Evolutionary conservation across 2,888 invertebrate species (phyloP), one percentile per base, ranked within the genome.

Genomic region (Sepiola atlantica): DNA sequence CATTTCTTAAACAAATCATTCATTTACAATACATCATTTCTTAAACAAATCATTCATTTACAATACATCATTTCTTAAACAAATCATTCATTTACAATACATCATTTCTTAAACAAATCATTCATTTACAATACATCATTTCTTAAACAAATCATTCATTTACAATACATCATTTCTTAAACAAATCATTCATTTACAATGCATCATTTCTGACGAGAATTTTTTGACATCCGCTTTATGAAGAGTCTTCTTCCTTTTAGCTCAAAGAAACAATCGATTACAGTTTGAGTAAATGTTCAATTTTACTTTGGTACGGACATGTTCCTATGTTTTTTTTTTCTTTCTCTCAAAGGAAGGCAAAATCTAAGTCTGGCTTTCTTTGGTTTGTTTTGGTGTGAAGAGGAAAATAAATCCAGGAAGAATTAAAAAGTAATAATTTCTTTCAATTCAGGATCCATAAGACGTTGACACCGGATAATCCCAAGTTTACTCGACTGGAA

Each of bases 401-500:
- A 32, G 1, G 61, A 61, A 45, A 45, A 45, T 45, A 45, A 45
- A 45, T 45, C 45, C 2, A 45, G 45, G 45, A 45, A 45, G 45
- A 45, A 45, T 45, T 45, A 45, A 45, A 45, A 45, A 8, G 45
- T 21, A 28, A 1, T 14, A 0, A 4, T 77, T n/a, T 16, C 20
- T 20, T 28, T 96, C 95, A 96, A 92, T 96, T 96, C 90, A 96
- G 95, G 18, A 97, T 97, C 97, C 97, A 97, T 90, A 97, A 95
- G 32, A 99, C 98, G 97, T 99, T 99, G 95, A 99, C 98, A 94
- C 98, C 98, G 94, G 98, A 98, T 97, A 98, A 98, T 93, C 98
- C 98, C 93, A 98, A 97, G 97, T 98, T 98, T 93, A 98, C 98
- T 96, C 98, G 98, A 97, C 97, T 97, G 96, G 54, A 96, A 96